A percentile compares a stretch with the other conserved stretches of the same genome.
phyloP scores from a whole-genome alignment of 2,113 vertebrate species.

The Phodopus roborovskii region DNA sequence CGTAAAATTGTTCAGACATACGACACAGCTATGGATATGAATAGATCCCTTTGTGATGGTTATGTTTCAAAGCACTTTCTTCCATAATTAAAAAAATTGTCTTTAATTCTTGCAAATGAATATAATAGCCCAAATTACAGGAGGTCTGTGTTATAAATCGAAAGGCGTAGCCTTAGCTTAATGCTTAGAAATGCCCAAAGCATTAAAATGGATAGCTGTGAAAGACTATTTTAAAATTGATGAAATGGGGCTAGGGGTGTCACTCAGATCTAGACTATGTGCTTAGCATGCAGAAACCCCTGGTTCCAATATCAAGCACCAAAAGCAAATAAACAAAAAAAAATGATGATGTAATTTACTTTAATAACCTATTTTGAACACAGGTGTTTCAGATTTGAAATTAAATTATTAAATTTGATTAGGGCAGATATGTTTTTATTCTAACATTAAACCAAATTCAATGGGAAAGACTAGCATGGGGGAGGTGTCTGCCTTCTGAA shows the following conservation, averaged over 20 bases:
- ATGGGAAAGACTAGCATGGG: not conserved
- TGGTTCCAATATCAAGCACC: not conserved
- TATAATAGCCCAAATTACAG: not conserved
- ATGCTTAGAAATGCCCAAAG: not conserved
- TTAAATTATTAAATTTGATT: slow-evolving; percentile 41
- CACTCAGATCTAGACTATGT: not conserved
- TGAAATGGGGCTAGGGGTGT: not conserved
- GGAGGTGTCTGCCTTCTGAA: not conserved
- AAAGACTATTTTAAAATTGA: slow-evolving; percentile 31
- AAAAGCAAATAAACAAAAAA: not conserved
- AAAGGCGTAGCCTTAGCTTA: not conserved
- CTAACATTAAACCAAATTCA: slow-evolving; percentile 29
- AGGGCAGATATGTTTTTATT: slow-evolving; percentile 6
- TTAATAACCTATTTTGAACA: not conserved
- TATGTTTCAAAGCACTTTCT: not conserved
- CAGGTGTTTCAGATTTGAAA: slow-evolving; percentile 34
- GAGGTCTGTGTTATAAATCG: not conserved
- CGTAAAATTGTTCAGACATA: slow-evolving; percentile 7
- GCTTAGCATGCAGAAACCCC: not conserved
- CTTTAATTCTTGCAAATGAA: slow-evolving; percentile 23
- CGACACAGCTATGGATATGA: not conserved
- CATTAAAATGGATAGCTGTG: not conserved
- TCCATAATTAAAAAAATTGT: not conserved
- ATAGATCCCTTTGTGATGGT: slow-evolving; percentile 4
- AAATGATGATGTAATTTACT: not conserved